phyloP scores from a whole-genome alignment of 2,888 invertebrate species.

The Drosophila dives region DNA sequence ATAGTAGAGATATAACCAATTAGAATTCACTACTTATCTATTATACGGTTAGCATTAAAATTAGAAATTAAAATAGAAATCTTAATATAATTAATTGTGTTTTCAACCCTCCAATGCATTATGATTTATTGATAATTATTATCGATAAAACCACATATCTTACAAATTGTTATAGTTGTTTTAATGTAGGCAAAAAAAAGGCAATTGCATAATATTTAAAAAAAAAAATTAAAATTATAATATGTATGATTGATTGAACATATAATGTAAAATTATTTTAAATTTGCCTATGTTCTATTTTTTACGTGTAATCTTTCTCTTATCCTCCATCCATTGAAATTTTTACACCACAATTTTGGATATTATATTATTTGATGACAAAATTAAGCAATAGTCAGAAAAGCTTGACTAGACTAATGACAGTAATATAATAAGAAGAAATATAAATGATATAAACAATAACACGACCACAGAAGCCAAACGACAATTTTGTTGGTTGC shows the following conservation, averaged over 20 bases:
- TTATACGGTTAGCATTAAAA: not conserved
- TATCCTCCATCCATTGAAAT: constrained; percentile 4
- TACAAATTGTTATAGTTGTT: not conserved
- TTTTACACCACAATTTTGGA: constrained; percentile 37
- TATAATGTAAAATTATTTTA: not conserved
- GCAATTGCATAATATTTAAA: not conserved
- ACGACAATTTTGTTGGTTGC: constrained; percentile 36
- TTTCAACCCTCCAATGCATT: not conserved
- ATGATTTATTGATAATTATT: not conserved
- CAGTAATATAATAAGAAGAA: constrained; percentile 53
- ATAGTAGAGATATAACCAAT: constrained; percentile 5
- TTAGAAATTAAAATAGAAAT: not conserved
- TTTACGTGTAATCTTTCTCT: not conserved
- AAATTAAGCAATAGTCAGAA: constrained; percentile 34
- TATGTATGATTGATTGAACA: constrained; percentile 2
- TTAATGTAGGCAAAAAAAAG: no score
- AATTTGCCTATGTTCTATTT: not conserved
- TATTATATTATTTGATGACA: constrained; percentile 56
- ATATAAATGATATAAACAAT: constrained; percentile 60
- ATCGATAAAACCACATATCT: not conserved
- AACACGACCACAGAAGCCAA: constrained; percentile 25
- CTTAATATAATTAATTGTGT: not conserved
- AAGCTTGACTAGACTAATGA: constrained; percentile 29
- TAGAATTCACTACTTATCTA: not conserved
- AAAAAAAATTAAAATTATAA: constrained; percentile 1